Conservation (phyloP, 2,797 vertebrate genomes). For the Acrossocheilus wenchowensis region DNA sequence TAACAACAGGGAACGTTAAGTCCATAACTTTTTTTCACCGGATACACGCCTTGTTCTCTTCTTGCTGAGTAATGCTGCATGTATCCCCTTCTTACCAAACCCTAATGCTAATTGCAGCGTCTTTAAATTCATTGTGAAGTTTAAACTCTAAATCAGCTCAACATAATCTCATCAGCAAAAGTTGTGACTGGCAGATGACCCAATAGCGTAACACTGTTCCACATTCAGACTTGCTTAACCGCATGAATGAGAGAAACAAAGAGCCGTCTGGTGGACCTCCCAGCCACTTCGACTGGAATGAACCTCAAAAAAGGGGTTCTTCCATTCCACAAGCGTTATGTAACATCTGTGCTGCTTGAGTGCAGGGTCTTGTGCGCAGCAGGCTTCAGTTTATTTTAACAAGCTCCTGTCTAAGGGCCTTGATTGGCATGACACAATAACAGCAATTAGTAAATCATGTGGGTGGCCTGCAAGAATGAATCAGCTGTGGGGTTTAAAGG, state of each 20-base stretch:
- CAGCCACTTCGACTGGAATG: slow-evolving; percentile 23
- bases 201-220: slow-evolving; percentile 35
- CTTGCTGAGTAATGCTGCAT: neutral
- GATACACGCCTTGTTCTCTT: slow-evolving; percentile 17
- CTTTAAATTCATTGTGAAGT: slow-evolving; percentile 23
- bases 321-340: slow-evolving; percentile 47
- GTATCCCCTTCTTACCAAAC: slow-evolving; percentile 17
- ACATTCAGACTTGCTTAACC: slow-evolving; percentile 33
- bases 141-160: slow-evolving; percentile 42
- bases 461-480: slow-evolving; percentile 60
- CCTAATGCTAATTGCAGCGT: neutral
- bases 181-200: slow-evolving; percentile 58
- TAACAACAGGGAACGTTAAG: neutral
- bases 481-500: slow-evolving; percentile 38
- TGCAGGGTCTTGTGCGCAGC: slow-evolving; percentile 10
- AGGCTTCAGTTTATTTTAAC: slow-evolving; percentile 52
- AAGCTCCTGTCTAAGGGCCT: slow-evolving; percentile 32
- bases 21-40: neutral
- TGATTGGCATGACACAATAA: slow-evolving; percentile 53
- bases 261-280: slow-evolving; percentile 2
- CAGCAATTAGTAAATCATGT: slow-evolving; percentile 56
- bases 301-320: slow-evolving; percentile 28
- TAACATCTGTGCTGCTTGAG: slow-evolving; percentile 59
- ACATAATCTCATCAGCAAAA: slow-evolving; percentile 64
- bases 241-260: slow-evolving; percentile 17